Evolutionary conservation across 2,113 vertebrate species (phyloP), one percentile per base, ranked within the genome.

Genomic region (Thunnus thynnus): DNA sequence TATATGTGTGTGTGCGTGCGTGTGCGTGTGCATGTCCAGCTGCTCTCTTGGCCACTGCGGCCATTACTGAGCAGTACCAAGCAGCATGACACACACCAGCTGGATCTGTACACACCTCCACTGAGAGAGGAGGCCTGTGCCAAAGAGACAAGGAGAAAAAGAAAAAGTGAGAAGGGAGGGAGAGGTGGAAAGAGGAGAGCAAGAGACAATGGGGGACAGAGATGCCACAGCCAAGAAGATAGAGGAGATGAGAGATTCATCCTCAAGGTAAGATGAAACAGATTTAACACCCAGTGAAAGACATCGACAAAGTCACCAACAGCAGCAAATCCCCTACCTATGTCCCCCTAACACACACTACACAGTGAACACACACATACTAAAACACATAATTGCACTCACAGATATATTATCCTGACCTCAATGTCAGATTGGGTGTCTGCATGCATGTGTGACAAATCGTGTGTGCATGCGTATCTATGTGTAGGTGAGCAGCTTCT

Each of bases 31-130:
- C 76, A 72, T 81, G 83, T 89, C 88, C 91, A 93, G 92, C 91
- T 94, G 92, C 86, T 94, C 88, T 86, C 73, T 87, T 89, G 89
- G 91, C 89, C 84, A 73, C 82, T 58, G 80, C n/a, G 83, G 89
- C 86, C 92, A 88, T 93, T 91, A 91, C 85, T 74, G 88, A 90
- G 87, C 76, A 84, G 88, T 58, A 84, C 88, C 80, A 82, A 80
- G 91, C 89, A 89, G 82, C 91, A 84, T 93, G 91, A 92, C 90
- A 92, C 88, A 87, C 84, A 93, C 92, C 93, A 93, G 91, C 91
- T 94, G 93, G 84, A 91, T 88, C 30, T 61, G 81, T 61, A 55
- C 86, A 86, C 89, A 91, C 90, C 88, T 91, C 89, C 79, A 25
- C 82, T 56, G 89, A 90, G 89, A 89, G 84, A 62, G 12, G 27